Evolutionary conservation across 2,113 vertebrate species (phyloP), one percentile per base, ranked within the genome.

Genomic region (Gila orcuttii): DNA sequence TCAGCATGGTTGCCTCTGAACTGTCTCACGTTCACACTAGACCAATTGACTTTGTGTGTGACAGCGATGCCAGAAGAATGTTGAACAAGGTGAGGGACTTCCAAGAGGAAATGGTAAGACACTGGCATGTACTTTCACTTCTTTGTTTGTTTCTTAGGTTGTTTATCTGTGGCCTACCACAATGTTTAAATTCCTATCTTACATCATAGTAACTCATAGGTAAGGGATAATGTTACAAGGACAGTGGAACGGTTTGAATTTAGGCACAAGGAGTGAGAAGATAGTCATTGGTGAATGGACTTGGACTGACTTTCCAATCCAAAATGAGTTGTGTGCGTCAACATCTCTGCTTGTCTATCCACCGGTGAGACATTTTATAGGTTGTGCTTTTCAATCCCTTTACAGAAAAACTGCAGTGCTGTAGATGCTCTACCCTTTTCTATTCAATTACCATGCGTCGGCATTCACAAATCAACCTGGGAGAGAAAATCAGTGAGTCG

Each of bases 41-140:
- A 88, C 89, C 91, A 2, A 78, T 87, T 50, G 90, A 90, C 23
- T 95, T 94, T 93, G 89, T 94, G 82, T 95, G 94, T 77, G 87
- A 88, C 79, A 90, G 79, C 85, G 81, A 87, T 1, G 86, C 89
- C 80, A 92, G 93, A 85, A 90, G 88, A 85, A 87, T 84, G 64
- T 83, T 93, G 88, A 93, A 93, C 85, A 92, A 91, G 85, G 91
- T 91, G 23, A 76, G 89, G 62, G 90, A 92, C 25, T 85, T 94
- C 80, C 62, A 92, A 77, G 82, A 60, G 11, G 78, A 87, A 50
- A 52, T 91, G 93, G 94, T 94, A 84, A 94, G 92, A 45, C 39
- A 52, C 12, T 25, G 47, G 23, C 19, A 73, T 21, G n/a, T 82
- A 28, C 15, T 45, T 59, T 28, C 31, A 39, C 52, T 36, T 78